Evolutionary conservation across 2,113 vertebrate genomes (phyloP).

Genomic region (Pagrus major): DNA sequence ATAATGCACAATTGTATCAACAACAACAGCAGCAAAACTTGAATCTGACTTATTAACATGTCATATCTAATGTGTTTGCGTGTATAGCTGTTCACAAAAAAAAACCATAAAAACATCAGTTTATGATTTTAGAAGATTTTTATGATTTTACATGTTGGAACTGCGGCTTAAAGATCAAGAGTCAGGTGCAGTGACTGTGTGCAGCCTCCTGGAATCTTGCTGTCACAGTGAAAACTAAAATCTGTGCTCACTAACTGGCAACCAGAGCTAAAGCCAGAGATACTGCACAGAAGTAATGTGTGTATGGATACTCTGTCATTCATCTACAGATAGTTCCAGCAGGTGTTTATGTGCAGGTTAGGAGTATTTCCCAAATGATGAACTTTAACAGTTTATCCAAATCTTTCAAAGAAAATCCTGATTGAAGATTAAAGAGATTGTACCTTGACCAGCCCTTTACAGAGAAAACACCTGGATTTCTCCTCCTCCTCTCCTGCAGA

Average conservation of each 20-base stretch:
- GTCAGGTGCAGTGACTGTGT: not conserved
- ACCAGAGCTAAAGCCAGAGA: not conserved
- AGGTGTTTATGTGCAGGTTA: too few relatives aligned
- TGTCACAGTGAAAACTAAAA: not conserved
- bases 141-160: not conserved
- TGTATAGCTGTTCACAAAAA: too few relatives aligned
- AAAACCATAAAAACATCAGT: too few relatives aligned
- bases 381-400: not conserved
- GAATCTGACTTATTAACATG: not conserved
- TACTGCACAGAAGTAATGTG: not conserved
- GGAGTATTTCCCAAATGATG: too few relatives aligned
- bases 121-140: too few relatives aligned
- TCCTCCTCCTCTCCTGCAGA: conserved; percentile 22
- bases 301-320: too few relatives aligned
- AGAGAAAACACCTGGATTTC: conserved; percentile 74
- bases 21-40: too few relatives aligned
- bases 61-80: too few relatives aligned
- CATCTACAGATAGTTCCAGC: not conserved
- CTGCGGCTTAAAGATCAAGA: not conserved
- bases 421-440: not conserved
- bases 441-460: conserved; percentile 78
- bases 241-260: not conserved
- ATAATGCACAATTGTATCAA: too few relatives aligned
- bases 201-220: too few relatives aligned
- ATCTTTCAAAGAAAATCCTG: not conserved